A percentile compares a stretch with the other conserved stretches of the same genome.
These are phyloP conservation scores for Euzetes globulus DNA, from an alignment of 2,888 invertebrate genomes.

Conservation along the genomic window DNA sequence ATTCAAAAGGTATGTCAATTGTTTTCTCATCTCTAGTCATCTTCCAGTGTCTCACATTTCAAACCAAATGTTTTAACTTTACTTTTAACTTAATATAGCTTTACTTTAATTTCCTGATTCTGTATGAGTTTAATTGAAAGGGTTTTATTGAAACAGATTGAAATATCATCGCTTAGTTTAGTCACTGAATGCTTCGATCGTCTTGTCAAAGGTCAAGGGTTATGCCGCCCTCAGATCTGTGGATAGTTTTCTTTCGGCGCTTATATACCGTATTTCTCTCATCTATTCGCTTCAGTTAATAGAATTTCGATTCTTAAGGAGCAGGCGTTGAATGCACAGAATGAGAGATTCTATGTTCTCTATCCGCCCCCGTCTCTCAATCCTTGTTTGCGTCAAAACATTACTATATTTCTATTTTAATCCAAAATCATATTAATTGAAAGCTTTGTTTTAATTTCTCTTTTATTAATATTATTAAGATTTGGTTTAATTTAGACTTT, in stretches of 20 bases:
- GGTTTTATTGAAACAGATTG: too few relatives aligned
- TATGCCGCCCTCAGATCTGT: slow-evolving; percentile 5
- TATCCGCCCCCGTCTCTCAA: slow-evolving; percentile 5
- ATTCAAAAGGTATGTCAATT: slow-evolving; percentile 56
- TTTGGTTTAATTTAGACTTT: too few relatives aligned
- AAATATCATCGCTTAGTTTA: neutral
- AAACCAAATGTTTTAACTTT: too few relatives aligned
- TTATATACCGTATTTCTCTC: neutral
- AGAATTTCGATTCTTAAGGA: slow-evolving; percentile 20
- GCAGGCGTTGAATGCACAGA: slow-evolving; percentile 12
- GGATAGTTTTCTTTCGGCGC: neutral
- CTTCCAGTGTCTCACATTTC: too few relatives aligned
- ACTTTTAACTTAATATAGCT: too few relatives aligned
- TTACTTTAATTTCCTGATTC: too few relatives aligned
- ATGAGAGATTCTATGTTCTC: neutral
- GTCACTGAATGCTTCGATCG: neutral
- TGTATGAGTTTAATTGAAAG: too few relatives aligned
- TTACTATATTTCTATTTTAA: neutral
- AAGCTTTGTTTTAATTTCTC: too few relatives aligned
- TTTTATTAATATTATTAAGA: too few relatives aligned
- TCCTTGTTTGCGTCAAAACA: slow-evolving; percentile 1
- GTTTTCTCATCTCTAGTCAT: neutral
- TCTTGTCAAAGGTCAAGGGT: slow-evolving; percentile 20
- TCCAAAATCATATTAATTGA: too few relatives aligned
- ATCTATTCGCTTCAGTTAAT: neutral